Evolutionary conservation across 2,888 invertebrate species (phyloP), one percentile per base, ranked within the genome.

Genomic region (Zhuqinia jingwanae): DNA sequence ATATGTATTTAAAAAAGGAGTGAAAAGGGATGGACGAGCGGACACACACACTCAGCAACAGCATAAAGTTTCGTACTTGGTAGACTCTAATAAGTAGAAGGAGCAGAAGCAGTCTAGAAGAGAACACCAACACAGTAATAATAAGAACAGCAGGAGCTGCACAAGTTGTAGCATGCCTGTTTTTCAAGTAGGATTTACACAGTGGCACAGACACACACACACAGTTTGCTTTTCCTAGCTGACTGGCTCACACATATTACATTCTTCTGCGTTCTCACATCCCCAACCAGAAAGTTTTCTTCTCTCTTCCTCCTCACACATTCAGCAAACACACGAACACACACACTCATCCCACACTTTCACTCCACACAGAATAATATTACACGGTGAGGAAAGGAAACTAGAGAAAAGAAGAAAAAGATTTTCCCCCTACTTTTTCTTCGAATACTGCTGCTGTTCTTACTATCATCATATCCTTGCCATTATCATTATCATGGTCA

Each of bases 171-270:
- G 77, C 60, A 77, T 22, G 60, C 17, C 77, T 75, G 58, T n/a
- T 11, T 60, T 15, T n/a, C n/a, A 56, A 56, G 53, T 30, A 30
- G 10, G 13, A 77, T 56, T 75, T 56, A 53, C 15, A 75, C 75
- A 56, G 56, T 47, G 70, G 70, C 25, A 56, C n/a, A 78, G 25
- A 53, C 20, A 27, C 42, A 81, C 30, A 65, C 63, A 81, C 68
- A 42, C 58, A 78, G 77, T 70, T 77, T 77, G 84, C 84, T 77
- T 84, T 77, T 77, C 20, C 77, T 84, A 68, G 77, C 77, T 77
- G 77, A 68, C 45, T 84, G 17, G 25, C 58, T 77, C 77, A 60
- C 36, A 53, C 75, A 75, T 13, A 75, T 25, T 42, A 36, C 47
- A 25, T 15, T 45, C 17, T 65, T 65, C 20, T 68, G 20, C 13